phyloP scores from a whole-genome alignment of 2,888 invertebrate species.

The Acrobasis suavella region DNA sequence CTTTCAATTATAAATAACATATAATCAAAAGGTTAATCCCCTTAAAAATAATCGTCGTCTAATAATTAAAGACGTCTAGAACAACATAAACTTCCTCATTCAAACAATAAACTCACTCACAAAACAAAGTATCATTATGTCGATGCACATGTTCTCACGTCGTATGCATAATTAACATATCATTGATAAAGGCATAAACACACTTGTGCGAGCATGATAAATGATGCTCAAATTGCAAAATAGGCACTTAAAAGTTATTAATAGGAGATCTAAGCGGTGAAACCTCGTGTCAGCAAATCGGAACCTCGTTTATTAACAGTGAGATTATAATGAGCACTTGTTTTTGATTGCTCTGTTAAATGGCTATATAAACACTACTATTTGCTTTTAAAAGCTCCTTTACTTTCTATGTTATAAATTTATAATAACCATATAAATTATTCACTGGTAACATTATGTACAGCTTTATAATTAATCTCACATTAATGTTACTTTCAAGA shows the following conservation, averaged over 20 bases:
- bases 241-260: constrained; percentile 9
- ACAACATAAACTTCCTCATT: constrained; percentile 26
- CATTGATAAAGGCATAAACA: constrained; percentile 62
- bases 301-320: constrained; percentile 9
- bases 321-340: constrained; percentile 5
- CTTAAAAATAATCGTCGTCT: neutral
- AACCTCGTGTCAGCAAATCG: constrained; percentile 6
- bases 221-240: constrained; percentile 16
- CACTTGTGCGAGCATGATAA: constrained; percentile 44
- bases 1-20: neutral
- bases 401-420: too few species aligned
- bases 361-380: neutral
- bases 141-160: constrained; percentile 36
- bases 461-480: too few species aligned
- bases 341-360: constrained; percentile 10
- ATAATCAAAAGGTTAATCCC: neutral
- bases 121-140: constrained; percentile 24
- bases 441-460: too few species aligned
- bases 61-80: neutral
- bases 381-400: too few species aligned
- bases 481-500: too few species aligned
- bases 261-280: constrained; percentile 10
- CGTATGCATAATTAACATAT: constrained; percentile 59
- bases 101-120: neutral
- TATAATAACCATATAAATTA: too few species aligned